These are phyloP conservation scores for Spinus olivaceus DNA, from an alignment of 2,797 vertebrate species.

Conservation along the genomic window DNA sequence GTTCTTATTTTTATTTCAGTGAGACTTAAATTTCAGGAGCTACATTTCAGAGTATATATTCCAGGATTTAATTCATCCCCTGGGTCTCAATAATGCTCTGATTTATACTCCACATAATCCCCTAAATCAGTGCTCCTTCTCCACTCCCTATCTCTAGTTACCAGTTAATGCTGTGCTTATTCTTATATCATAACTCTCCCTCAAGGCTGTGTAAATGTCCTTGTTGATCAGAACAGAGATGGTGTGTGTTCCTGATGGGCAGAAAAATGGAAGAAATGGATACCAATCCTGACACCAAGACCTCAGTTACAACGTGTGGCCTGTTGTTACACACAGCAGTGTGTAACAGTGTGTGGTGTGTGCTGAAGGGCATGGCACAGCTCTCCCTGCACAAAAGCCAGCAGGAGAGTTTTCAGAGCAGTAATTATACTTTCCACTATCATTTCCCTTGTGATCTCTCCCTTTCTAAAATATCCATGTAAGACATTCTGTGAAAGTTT, in stretches of 20 bases:
- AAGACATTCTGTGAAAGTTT: background rate
- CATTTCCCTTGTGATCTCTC: background rate
- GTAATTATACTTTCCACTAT: background rate
- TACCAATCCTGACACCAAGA: background rate
- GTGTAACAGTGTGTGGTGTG: fast-evolving
- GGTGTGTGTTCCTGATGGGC: background rate
- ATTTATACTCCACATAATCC: background rate
- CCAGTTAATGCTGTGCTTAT: background rate
- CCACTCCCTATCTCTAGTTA: background rate
- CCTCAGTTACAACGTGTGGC: background rate
- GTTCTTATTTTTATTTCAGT: background rate
- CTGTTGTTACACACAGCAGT: background rate
- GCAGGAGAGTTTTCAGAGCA: background rate
- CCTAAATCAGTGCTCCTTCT: background rate
- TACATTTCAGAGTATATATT: background rate
- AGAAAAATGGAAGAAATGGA: background rate
- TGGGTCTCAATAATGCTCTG: background rate
- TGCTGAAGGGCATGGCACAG: background rate
- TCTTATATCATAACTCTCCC: background rate
- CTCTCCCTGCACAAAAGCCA: background rate
- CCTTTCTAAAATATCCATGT: background rate
- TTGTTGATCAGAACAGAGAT: background rate
- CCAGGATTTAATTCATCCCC: background rate
- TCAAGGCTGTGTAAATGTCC: background rate
- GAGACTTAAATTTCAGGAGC: background rate